phyloP scores from a whole-genome alignment of 1,140 invertebrate genomes.

The Oscheius sp. region DNA sequence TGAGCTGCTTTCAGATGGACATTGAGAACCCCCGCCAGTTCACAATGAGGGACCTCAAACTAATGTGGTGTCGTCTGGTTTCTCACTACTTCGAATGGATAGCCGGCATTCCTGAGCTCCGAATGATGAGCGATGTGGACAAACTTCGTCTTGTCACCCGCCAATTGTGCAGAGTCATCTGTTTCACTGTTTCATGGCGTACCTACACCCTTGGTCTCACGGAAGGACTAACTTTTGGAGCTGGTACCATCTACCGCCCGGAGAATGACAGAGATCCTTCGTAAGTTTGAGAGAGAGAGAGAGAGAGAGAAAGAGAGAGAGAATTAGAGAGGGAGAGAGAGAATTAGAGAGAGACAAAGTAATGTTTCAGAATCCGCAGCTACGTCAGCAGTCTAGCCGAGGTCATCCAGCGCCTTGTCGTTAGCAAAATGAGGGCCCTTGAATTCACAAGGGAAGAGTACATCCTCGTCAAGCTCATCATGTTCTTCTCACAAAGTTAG shows the following conservation, averaged over 20 bases:
- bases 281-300: neutral
- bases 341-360: neutral
- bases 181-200: neutral
- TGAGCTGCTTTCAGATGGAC: no score
- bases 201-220: neutral
- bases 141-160: neutral
- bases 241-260: neutral
- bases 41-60: neutral
- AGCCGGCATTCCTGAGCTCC: neutral
- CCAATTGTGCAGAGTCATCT: neutral
- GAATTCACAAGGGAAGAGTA: neutral
- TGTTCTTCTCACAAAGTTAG: neutral
- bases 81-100: neutral
- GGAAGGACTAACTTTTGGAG: neutral
- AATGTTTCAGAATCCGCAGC: neutral
- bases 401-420: neutral
- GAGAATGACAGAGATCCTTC: neutral
- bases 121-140: neutral
- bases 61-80: neutral
- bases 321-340: no score
- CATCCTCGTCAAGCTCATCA: neutral
- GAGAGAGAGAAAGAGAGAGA: no score
- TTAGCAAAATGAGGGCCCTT: neutral
- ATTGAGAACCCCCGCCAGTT: neutral
- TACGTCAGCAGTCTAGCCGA: neutral